phyloP scores from a whole-genome alignment of 2,113 vertebrate species.

The Spea multiplicata region DNA sequence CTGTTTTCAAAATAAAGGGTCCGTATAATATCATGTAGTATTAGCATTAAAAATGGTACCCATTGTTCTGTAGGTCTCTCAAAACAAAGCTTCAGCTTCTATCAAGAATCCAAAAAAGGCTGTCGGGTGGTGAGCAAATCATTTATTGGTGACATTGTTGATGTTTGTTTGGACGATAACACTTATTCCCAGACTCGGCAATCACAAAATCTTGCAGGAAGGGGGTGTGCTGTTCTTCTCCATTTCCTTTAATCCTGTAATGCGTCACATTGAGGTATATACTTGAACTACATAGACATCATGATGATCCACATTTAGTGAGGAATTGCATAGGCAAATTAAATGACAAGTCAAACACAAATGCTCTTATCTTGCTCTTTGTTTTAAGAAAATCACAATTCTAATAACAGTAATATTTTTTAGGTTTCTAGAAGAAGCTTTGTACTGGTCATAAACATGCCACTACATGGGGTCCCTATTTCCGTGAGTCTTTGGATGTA shows the following conservation, averaged over 20 bases:
- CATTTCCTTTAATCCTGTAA: background rate
- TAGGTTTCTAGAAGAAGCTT: too few species aligned
- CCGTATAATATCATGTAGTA: background rate
- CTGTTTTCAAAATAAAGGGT: background rate
- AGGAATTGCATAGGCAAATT: too few species aligned
- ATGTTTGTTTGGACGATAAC: background rate
- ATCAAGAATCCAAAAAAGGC: slow-evolving; percentile 18
- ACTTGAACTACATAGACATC: background rate
- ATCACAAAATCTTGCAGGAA: background rate
- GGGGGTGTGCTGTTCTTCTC: background rate
- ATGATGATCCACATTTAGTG: too few species aligned
- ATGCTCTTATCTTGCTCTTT: too few species aligned
- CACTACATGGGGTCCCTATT: too few species aligned
- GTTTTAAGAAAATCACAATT: too few species aligned
- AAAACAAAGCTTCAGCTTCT: slow-evolving; percentile 16
- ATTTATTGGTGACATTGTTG: slow-evolving; percentile 22
- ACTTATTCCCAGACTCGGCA: background rate
- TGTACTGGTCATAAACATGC: too few species aligned
- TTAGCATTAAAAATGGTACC: background rate
- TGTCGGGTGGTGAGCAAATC: slow-evolving; percentile 42
- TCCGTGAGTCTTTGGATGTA: too few species aligned
- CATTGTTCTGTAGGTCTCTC: slow-evolving; percentile 21
- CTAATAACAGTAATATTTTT: too few species aligned
- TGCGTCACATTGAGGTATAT: slow-evolving; percentile 8
- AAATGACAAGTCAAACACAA: too few species aligned